A percentile compares a stretch with the other conserved stretches of the same genome.
Evolutionary conservation across 2,797 vertebrate species (phyloP).

Genomic region (Alosa sapidissima): DNA sequence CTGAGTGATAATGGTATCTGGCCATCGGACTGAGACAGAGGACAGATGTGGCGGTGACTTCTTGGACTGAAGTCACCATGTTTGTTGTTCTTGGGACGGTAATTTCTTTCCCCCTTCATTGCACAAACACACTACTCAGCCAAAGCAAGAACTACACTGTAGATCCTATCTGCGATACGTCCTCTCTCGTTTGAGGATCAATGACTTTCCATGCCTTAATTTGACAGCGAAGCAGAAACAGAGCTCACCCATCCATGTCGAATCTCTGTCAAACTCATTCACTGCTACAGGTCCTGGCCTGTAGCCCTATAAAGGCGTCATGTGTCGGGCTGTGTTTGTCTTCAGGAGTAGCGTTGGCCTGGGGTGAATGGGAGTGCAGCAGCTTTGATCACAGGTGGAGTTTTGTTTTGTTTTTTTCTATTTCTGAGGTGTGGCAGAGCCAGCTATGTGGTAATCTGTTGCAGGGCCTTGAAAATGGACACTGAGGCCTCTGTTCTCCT

Average conservation of each 20-base stretch:
- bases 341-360: slow-evolving; percentile 2
- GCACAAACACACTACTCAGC: neutral
- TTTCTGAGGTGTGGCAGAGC: slow-evolving; percentile 20
- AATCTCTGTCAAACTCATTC: neutral
- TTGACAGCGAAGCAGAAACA: neutral
- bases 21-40: neutral
- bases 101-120: neutral
- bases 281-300: neutral
- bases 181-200: neutral
- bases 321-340: slow-evolving; percentile 5
- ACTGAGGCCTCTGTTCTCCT: slow-evolving; percentile 17
- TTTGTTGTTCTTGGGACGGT: neutral
- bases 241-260: neutral
- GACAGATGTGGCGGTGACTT: neutral
- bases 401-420: neutral
- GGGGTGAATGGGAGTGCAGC: neutral
- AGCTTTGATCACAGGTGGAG: slow-evolving; percentile 20
- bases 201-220: neutral
- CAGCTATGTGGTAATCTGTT: slow-evolving; percentile 3
- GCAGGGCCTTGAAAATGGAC: slow-evolving; percentile 12
- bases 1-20: slow-evolving; percentile 15
- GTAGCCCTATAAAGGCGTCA: neutral
- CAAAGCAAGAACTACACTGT: neutral
- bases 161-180: neutral
- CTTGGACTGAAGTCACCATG: neutral